Base-by-base conservation (phyloP, 2,888 invertebrate species). In the Himalopsyche anomala region DNA sequence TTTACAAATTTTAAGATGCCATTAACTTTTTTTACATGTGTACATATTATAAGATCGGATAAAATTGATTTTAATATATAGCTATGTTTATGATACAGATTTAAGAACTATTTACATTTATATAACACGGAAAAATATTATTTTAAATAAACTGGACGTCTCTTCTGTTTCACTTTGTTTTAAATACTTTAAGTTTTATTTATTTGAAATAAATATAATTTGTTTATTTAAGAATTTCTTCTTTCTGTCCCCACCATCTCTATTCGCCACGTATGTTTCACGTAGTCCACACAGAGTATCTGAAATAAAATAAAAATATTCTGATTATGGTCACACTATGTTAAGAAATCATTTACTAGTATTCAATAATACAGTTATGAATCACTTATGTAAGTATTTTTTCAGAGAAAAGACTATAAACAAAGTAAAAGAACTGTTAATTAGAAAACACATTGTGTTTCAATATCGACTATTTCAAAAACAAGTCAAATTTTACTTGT, bases 101-200 rank as follows among this genome's bases (percentile, higher is more conserved):
- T 9, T 5, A 9, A 9, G 45, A 11, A 62, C 62, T 62, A 62
- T 62, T 62, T 62, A 62, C 62, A 62, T 62, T 62, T 19, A 6
- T 19, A 62, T 62, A 19, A 19, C 62, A 62, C 62, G 9, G 19
- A 62, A 62, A 62, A 62, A 62, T 62, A 62, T 62, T 62, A 19
- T 62, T 56, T 62, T 19, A 1, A 62, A 62, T 62, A 8, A 19
- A 62, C 62, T 62, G 62, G 62, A 62, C 62, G 62, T 62, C 62
- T 62, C 19, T 62, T 62, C 62, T 62, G 62, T 62, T 62, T 62
- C 62, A 62, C 62, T n/a, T 62, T 19, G 8, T 62, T 62, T 62
- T 12, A 62, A 19, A n/a, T 56, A 56, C 5, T n/a, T 56, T n/a
- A 19, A 56, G 1, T 56, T 56, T 62, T 9, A 3, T 19, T 62